Conservation (phyloP, 2,113 vertebrate species). For the Phoenicopterus ruber region DNA sequence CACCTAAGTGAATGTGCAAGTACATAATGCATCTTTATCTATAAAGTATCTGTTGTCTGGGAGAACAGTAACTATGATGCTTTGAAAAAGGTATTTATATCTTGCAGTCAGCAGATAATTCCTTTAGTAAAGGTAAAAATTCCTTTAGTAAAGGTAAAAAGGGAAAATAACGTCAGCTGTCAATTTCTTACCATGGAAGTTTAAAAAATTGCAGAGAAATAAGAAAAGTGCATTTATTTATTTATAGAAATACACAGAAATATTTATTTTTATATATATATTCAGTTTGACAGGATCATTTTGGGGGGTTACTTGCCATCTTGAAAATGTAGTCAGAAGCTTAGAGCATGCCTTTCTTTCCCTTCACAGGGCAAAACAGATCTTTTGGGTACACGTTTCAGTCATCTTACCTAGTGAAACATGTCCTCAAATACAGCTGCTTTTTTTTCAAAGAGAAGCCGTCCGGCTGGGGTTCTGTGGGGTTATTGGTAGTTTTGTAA, state of each 20-base stretch:
- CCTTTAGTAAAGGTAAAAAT: background rate
- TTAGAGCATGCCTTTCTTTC: background rate
- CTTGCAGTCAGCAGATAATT: background rate
- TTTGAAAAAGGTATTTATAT: background rate
- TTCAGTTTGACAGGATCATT: background rate
- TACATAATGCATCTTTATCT: background rate
- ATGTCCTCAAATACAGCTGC: background rate
- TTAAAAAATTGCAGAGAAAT: background rate
- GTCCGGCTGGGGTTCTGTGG: fast-evolving
- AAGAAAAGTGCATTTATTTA: background rate
- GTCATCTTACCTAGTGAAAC: background rate
- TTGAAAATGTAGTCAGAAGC: background rate
- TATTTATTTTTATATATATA: background rate
- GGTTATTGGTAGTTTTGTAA: background rate
- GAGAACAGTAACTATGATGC: background rate
- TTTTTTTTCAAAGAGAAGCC: background rate
- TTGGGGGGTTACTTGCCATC: background rate
- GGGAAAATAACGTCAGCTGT: background rate
- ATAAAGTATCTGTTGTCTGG: background rate
- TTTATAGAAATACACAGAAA: background rate
- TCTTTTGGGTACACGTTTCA: background rate
- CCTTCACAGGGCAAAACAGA: background rate
- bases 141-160: background rate
- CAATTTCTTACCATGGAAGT: fast-evolving
- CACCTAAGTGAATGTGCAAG: background rate